A percentile compares a stretch with the other conserved stretches of the same genome.
Conservation (phyloP, 2,888 invertebrate species). For the Drosophila trichaetosa region DNA sequence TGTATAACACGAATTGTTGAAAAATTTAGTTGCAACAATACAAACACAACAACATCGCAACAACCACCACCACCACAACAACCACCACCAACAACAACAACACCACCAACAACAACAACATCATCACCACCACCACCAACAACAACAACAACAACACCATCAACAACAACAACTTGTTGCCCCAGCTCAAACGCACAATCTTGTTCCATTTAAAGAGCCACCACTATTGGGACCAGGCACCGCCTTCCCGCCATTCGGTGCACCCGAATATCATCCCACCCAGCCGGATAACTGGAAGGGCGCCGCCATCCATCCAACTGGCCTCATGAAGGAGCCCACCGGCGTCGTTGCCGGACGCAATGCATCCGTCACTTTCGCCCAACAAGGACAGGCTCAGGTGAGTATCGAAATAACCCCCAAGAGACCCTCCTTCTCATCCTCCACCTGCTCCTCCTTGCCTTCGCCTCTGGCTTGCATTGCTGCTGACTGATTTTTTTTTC, state of each 20-base stretch:
- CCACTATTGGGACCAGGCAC: slow-evolving; percentile 85
- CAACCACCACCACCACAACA: slow-evolving; percentile 49
- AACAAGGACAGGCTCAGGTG: slow-evolving; percentile 84
- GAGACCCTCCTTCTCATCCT: background rate
- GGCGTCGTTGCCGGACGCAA: slow-evolving; percentile 85
- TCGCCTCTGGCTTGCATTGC: slow-evolving; percentile 22
- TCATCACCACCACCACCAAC: slow-evolving; percentile 50
- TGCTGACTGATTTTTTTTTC: slow-evolving; percentile 6
- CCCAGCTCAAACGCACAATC: slow-evolving; percentile 82
- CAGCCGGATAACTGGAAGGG: slow-evolving; percentile 85
- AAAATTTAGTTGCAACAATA: slow-evolving; percentile 55
- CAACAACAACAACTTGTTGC: slow-evolving; percentile 75
- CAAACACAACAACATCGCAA: slow-evolving; percentile 60
- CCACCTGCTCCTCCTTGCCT: background rate
- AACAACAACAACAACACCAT: slow-evolving; percentile 61
- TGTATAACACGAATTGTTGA: slow-evolving; percentile 48
- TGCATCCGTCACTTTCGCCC: slow-evolving; percentile 84
- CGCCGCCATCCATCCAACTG: slow-evolving; percentile 85
- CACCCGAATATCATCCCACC: slow-evolving; percentile 85
- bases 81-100: slow-evolving; percentile 23
- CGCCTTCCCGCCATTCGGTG: slow-evolving; percentile 84
- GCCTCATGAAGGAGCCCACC: slow-evolving; percentile 87
- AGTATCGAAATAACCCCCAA: slow-evolving; percentile 40
- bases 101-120: slow-evolving; percentile 52
- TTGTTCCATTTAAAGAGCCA: slow-evolving; percentile 85